Conservation (phyloP, 2,113 vertebrate species). For the Urocynchramus pylzowi region DNA sequence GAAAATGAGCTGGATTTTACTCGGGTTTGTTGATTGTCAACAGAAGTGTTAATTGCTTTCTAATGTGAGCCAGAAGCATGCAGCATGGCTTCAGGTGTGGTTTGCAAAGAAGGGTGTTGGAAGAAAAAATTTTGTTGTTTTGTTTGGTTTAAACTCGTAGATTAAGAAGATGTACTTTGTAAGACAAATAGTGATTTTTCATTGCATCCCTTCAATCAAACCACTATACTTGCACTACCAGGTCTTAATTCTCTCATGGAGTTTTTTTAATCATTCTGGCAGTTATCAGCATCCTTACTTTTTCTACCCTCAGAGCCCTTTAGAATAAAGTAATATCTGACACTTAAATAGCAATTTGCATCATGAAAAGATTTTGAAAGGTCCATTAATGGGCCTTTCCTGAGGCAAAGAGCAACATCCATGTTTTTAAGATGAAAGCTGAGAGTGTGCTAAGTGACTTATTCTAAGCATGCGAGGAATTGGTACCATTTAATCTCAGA, state of each 20-base stretch:
- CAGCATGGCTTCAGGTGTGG: not conserved
- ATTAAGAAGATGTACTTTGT: not conserved
- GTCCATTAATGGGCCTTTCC: not conserved
- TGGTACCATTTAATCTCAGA: not conserved
- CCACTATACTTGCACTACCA: not conserved
- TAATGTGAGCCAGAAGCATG: not conserved
- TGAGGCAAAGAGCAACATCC: not conserved
- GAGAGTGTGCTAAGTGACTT: not conserved
- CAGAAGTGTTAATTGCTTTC: not conserved
- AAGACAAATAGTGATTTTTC: not conserved
- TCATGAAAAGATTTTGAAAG: not conserved
- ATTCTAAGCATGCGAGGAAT: not conserved
- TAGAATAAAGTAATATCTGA: not conserved
- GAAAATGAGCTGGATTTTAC: not conserved
- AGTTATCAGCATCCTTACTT: not conserved
- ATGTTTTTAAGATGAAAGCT: not conserved
- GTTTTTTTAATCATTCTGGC: not conserved
- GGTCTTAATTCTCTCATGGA: not conserved
- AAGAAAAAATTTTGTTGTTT: not conserved
- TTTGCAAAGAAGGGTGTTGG: not conserved
- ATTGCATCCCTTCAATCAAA: not conserved
- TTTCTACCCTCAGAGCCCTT: not conserved
- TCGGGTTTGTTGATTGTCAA: not conserved
- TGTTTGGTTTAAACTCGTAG: not conserved
- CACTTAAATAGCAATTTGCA: not conserved